Percentiles rank a stretch among this genome's conserved stretches.
These are phyloP conservation scores for Drosophila pachea DNA, from an alignment of 1,140 invertebrate species.

Conservation along the genomic window DNA sequence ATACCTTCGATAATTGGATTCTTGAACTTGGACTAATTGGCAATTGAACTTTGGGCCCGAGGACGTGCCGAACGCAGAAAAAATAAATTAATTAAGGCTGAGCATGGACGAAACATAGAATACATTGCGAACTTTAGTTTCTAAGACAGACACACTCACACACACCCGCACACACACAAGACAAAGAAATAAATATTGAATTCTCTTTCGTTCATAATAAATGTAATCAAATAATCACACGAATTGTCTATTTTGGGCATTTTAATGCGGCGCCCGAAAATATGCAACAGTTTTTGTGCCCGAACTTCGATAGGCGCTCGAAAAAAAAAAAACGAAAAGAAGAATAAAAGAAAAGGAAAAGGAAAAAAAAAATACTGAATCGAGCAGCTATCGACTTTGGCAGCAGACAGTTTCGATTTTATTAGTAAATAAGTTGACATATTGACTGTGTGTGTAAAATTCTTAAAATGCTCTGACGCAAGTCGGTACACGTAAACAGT, in stretches of 20 bases:
- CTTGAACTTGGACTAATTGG: constrained; percentile 70
- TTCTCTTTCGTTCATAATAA: constrained; percentile 13
- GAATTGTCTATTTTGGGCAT: not conserved
- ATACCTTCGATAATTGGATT: constrained; percentile 74
- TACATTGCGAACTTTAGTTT: too few relatives aligned
- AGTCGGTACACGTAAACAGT: too few relatives aligned
- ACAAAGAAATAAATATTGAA: not conserved
- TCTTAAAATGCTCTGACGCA: too few relatives aligned
- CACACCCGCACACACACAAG: not conserved
- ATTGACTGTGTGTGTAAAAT: too few relatives aligned
- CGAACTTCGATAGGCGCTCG: not conserved
- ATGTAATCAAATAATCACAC: constrained; percentile 22
- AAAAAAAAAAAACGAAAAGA: too few relatives aligned
- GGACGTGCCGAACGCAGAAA: constrained; percentile 6
- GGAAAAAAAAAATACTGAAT: not conserved
- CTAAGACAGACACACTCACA: not conserved
- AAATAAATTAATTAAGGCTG: constrained; percentile 45
- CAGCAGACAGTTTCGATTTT: not conserved
- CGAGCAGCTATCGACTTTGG: constrained; percentile 1
- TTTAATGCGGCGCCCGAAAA: constrained; percentile 29
- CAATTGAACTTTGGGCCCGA: constrained; percentile 14
- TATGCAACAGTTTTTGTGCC: constrained; percentile 24
- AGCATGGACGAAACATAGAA: constrained; percentile 30
- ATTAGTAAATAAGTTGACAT: too few relatives aligned
- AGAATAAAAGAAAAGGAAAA: too few relatives aligned